phyloP scores from a whole-genome alignment of 2,888 invertebrate genomes.

The Sericinus montela region DNA sequence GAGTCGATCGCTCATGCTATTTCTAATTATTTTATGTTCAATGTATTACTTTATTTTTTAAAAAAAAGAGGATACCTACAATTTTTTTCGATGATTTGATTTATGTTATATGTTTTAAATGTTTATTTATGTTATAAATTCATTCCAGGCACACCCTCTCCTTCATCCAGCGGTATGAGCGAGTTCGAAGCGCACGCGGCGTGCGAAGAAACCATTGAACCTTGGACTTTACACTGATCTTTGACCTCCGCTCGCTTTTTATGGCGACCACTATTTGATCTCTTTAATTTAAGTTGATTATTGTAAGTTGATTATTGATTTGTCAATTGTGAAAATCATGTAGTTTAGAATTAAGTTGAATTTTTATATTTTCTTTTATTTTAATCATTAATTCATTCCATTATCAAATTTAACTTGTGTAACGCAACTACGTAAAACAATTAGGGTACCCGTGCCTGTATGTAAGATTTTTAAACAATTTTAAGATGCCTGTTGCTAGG shows the following conservation, averaged over 20 bases:
- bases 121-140: background rate
- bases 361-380: background rate
- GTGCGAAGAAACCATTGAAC: background rate
- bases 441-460: slow-evolving; percentile 36
- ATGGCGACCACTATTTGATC: background rate
- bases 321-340: too few relatives aligned
- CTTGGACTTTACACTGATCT: background rate
- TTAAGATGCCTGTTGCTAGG: slow-evolving; percentile 43
- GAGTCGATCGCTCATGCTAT: too few relatives aligned
- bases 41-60: too few relatives aligned
- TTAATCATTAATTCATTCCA: background rate
- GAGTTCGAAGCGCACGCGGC: background rate
- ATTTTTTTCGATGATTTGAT: too few relatives aligned
- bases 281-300: background rate
- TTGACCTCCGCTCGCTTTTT: too few relatives aligned
- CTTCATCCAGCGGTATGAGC: slow-evolving; percentile 36
- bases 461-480: slow-evolving; percentile 53
- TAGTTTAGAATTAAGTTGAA: slow-evolving; percentile 28
- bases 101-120: too few relatives aligned
- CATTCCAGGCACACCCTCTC: slow-evolving; percentile 43
- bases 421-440: background rate
- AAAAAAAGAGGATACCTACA: too few relatives aligned
- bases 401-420: background rate
- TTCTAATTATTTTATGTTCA: too few relatives aligned
- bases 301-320: background rate